These are phyloP conservation scores for Drosophila ercepeae DNA, from an alignment of 1,140 invertebrate species.

Conservation along the genomic window DNA sequence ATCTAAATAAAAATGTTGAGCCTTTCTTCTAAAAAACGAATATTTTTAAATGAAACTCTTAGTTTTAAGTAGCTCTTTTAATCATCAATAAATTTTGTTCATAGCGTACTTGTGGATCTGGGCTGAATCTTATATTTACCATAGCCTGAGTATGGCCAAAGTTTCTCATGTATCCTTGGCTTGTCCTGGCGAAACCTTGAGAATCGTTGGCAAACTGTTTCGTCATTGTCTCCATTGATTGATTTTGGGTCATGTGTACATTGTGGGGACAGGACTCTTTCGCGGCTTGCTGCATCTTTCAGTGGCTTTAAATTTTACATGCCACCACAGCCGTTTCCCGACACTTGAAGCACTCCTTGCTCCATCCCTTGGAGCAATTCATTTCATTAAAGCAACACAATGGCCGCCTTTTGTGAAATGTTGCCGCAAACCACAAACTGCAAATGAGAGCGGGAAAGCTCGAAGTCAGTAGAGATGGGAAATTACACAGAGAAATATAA, in stretches of 20 bases:
- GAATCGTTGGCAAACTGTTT: constrained; percentile 18
- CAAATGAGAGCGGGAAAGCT: constrained; percentile 49
- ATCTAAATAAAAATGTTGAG: no score
- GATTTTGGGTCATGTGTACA: constrained; percentile 72
- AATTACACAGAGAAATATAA: background rate
- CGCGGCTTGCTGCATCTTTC: constrained; percentile 52
- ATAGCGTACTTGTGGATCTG: background rate
- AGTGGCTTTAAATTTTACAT: constrained; percentile 66
- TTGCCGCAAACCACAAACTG: constrained; percentile 66
- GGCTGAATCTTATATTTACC: background rate
- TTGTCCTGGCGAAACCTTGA: constrained; percentile 25
- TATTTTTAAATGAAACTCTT: no score
- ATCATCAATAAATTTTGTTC: background rate
- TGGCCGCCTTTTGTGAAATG: constrained; percentile 67
- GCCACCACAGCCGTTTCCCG: constrained; percentile 6
- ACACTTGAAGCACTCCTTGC: constrained; percentile 33
- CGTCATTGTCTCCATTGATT: constrained; percentile 45
- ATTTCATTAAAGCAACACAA: constrained; percentile 80
- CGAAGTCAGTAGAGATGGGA: constrained; percentile 9
- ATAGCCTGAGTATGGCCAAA: no score
- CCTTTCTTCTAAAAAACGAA: no score
- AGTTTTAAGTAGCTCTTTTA: no score
- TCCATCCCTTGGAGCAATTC: constrained; percentile 65
- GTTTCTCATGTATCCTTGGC: constrained; percentile 8
- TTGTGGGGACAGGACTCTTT: constrained; percentile 30